phyloP scores from a whole-genome alignment of 2,888 invertebrate genomes.

The Cabera pusaria region DNA sequence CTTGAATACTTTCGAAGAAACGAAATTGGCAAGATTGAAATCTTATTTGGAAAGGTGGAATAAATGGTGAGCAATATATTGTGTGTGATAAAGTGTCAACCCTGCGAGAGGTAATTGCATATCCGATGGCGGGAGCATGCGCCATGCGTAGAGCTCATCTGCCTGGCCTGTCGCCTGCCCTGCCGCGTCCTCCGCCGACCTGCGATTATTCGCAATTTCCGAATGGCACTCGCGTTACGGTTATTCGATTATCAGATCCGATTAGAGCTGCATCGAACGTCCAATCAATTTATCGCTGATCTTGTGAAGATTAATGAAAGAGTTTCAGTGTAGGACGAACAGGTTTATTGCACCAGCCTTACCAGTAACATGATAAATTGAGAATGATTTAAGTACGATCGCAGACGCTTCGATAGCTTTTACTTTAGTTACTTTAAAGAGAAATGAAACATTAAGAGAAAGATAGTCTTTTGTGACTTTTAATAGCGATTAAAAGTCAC shows the following conservation, averaged over 20 bases:
- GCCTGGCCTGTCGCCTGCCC: slow-evolving; percentile 25
- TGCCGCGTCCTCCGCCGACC: slow-evolving; percentile 36
- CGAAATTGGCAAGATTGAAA: slow-evolving; percentile 27
- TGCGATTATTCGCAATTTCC: slow-evolving; percentile 72
- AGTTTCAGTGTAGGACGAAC: slow-evolving; percentile 13
- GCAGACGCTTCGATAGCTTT: not conserved
- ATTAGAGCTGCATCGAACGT: slow-evolving; percentile 25
- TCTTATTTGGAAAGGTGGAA: slow-evolving; percentile 23
- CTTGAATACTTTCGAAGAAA: slow-evolving; percentile 24
- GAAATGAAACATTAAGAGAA: too few species aligned
- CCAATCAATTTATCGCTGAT: slow-evolving; percentile 33
- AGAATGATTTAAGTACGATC: not conserved
- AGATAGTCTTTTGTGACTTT: too few species aligned
- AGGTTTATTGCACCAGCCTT: slow-evolving; percentile 1
- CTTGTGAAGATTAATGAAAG: slow-evolving; percentile 20
- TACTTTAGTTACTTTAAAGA: not conserved
- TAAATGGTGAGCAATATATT: slow-evolving; percentile 17
- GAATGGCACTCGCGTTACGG: slow-evolving; percentile 50
- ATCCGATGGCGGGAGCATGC: slow-evolving; percentile 43
- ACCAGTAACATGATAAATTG: slow-evolving; percentile 1
- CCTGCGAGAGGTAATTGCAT: slow-evolving; percentile 54
- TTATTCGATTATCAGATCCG: slow-evolving; percentile 39
- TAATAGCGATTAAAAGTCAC: slow-evolving; percentile 7
- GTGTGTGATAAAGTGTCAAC: slow-evolving; percentile 23
- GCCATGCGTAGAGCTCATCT: slow-evolving; percentile 44